A percentile compares a stretch with the other conserved stretches of the same genome.
phyloP scores from a whole-genome alignment of 2,113 vertebrate genomes.

The Amblyornis subalaris region DNA sequence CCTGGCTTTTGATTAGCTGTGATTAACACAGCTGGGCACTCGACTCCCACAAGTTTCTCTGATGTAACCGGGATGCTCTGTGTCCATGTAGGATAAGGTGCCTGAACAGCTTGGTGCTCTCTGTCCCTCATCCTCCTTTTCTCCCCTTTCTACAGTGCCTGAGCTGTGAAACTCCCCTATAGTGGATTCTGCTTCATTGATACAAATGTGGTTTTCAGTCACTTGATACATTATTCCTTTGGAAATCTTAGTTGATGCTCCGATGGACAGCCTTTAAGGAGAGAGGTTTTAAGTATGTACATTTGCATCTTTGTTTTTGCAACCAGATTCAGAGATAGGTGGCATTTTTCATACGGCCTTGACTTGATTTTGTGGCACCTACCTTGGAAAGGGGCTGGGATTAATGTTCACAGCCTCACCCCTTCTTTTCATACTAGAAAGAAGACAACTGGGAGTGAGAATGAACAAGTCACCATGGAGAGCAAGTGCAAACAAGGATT shows the following conservation, averaged over 20 bases:
- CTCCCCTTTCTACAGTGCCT: rapidly evolving
- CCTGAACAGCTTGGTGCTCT: not conserved
- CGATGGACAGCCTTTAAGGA: not conserved
- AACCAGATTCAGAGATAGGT: not conserved
- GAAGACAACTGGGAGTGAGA: not conserved
- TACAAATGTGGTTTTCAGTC: not conserved
- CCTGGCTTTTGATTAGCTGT: not conserved
- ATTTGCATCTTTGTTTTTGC: not conserved
- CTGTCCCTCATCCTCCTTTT: not conserved
- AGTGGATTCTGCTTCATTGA: not conserved
- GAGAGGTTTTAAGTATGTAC: not conserved
- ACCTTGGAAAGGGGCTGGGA: not conserved
- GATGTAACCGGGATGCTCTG: rapidly evolving
- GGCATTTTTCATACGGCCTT: not conserved
- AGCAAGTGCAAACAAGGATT: not conserved
- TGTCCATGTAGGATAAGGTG: not conserved
- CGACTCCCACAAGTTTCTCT: rapidly evolving
- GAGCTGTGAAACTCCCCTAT: not conserved
- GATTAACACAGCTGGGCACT: not conserved
- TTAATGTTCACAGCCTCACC: not conserved
- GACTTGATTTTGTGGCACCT: not conserved
- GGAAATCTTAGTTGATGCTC: not conserved
- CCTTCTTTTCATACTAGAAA: not conserved
- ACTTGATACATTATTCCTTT: rapidly evolving
- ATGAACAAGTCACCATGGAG: not conserved